Evolutionary conservation across 2,113 vertebrate genomes (phyloP).

Genomic region (Austrofundulus limnaeus): DNA sequence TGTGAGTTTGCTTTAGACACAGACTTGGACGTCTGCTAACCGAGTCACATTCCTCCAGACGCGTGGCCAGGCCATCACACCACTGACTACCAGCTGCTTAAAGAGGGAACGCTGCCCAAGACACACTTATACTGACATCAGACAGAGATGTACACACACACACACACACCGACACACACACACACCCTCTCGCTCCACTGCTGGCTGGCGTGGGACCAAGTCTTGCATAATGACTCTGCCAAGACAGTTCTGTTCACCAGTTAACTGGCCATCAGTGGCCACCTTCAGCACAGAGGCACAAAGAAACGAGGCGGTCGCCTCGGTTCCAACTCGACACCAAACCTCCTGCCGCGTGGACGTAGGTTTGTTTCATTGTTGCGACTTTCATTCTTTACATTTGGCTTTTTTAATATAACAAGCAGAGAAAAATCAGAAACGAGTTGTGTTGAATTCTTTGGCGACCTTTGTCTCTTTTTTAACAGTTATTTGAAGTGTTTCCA

Average conservation of each 20-base stretch:
- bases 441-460: no score
- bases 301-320: constrained; percentile 2
- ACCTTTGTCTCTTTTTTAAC: no score
- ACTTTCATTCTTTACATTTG: background rate
- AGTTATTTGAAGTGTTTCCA: no score
- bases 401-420: background rate
- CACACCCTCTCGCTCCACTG: constrained; percentile 17
- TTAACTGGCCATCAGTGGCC: constrained; percentile 50
- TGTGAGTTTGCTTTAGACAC: constrained; percentile 20
- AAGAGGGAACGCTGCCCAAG: constrained; percentile 19
- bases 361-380: background rate
- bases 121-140: constrained; percentile 18
- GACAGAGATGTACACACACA: constrained; percentile 6
- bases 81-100: constrained; percentile 50
- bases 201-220: constrained; percentile 48
- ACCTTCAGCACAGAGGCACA: background rate
- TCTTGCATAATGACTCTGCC: constrained; percentile 58
- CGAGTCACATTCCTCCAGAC: constrained; percentile 52
- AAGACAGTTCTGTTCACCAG: constrained; percentile 60
- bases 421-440: background rate
- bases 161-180: constrained; percentile 11
- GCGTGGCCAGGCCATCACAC: constrained; percentile 30
- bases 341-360: background rate
- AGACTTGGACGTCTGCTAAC: constrained; percentile 33
- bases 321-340: background rate